Evolutionary conservation across 2,113 vertebrate genomes (phyloP).

Genomic region (Elephantulus edwardii): DNA sequence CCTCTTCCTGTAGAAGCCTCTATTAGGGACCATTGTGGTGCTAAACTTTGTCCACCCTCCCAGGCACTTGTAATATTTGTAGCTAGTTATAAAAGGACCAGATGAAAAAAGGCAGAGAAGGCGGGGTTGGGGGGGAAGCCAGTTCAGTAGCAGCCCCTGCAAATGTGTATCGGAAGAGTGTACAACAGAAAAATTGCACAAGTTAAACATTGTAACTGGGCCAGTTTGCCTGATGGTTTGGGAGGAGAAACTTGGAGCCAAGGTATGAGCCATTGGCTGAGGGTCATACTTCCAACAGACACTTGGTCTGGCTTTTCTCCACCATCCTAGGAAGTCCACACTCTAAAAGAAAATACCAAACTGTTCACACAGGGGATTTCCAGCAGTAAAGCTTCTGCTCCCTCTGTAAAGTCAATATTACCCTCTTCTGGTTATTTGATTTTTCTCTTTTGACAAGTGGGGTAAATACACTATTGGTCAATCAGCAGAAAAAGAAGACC

Average conservation of each 20-base stretch:
- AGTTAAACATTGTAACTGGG: not conserved
- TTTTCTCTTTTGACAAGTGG: conserved; percentile 46
- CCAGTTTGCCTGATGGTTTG: not conserved
- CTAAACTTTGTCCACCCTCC: not conserved
- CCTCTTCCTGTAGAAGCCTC: not conserved
- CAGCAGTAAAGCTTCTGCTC: not conserved
- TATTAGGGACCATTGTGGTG: not conserved
- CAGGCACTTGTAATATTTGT: not conserved
- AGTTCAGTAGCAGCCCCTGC: not conserved
- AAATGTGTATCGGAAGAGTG: not conserved
- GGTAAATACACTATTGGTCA: conserved; percentile 58
- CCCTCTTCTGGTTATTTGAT: conserved; percentile 13
- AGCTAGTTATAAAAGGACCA: conserved; percentile 8
- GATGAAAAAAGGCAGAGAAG: conserved; percentile 6
- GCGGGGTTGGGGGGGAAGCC: too few relatives aligned
- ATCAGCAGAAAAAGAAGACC: not conserved
- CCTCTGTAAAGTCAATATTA: not conserved
- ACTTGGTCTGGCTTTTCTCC: conserved; percentile 9
- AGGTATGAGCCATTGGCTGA: not conserved
- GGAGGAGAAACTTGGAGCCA: not conserved
- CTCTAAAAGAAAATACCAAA: conserved; percentile 22
- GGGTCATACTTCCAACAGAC: not conserved
- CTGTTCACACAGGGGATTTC: conserved; percentile 42
- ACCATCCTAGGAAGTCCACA: not conserved
- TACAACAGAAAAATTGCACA: not conserved